phyloP scores from a whole-genome alignment of 2,797 vertebrate species.

The Iguana delicatissima region DNA sequence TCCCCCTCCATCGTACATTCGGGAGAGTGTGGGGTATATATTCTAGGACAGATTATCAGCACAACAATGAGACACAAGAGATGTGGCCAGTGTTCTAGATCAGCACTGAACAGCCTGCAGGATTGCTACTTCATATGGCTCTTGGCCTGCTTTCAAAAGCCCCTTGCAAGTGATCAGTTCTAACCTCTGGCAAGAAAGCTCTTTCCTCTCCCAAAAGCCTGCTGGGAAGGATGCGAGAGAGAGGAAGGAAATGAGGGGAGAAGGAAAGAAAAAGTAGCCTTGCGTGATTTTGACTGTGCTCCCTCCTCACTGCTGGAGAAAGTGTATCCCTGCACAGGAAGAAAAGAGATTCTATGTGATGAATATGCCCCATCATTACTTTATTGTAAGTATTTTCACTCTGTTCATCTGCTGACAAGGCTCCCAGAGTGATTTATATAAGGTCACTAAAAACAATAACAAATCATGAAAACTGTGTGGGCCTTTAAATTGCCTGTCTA shows the following conservation, averaged over 20 bases:
- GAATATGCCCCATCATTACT: neutral
- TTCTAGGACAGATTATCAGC: neutral
- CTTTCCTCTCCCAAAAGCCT: neutral
- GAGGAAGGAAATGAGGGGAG: neutral
- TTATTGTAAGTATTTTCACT: neutral
- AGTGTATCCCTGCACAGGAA: too few relatives aligned
- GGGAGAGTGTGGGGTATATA: neutral
- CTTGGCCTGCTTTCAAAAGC: neutral
- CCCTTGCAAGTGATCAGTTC: neutral
- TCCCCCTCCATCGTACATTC: neutral
- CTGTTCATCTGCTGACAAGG: neutral
- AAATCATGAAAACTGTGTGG: neutral
- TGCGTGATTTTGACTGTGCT: neutral
- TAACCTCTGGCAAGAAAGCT: neutral
- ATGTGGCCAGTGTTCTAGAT: neutral
- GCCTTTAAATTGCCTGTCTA: conserved; percentile 5
- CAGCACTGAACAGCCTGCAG: too few relatives aligned
- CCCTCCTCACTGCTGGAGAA: too few relatives aligned
- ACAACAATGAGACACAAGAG: neutral
- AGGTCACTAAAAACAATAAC: conserved; percentile 7
- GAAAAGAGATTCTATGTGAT: neutral
- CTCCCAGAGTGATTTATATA: neutral
- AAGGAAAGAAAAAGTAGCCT: neutral
- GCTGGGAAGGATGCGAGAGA: neutral
- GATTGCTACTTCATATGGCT: too few relatives aligned